A percentile compares a stretch with the other conserved stretches of the same genome.
These are phyloP conservation scores for Bombus fervidus DNA, from an alignment of 1,140 invertebrate species.

Conservation along the genomic window DNA sequence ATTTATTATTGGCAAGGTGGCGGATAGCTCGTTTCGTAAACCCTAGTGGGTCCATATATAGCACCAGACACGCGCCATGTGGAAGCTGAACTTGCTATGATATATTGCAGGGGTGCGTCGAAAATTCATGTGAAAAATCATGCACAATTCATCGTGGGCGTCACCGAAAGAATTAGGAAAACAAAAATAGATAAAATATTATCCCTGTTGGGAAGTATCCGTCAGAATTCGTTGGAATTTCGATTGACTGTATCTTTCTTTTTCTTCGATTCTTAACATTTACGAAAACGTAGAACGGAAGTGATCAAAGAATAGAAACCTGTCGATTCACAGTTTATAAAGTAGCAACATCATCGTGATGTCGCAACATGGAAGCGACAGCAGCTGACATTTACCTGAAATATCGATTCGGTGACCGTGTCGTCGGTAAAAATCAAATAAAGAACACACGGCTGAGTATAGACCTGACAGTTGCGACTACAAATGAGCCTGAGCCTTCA, in stretches of 20 bases:
- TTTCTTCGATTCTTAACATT: neutral
- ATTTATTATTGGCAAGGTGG: conserved; percentile 77
- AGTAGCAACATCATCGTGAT: conserved; percentile 50
- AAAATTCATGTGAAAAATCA: conserved; percentile 33
- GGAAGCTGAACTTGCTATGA: conserved; percentile 63
- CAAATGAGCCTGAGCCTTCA: conserved; percentile 64
- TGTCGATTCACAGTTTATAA: neutral
- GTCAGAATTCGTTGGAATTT: neutral
- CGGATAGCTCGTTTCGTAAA: conserved; percentile 62
- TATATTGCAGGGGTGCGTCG: conserved; percentile 56
- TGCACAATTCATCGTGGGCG: conserved; percentile 37
- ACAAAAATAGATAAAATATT: conserved; percentile 32
- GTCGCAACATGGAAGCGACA: conserved; percentile 1
- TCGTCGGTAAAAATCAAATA: conserved; percentile 62
- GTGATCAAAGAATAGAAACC: neutral
- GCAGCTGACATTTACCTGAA: conserved; percentile 61
- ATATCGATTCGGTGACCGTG: conserved; percentile 44
- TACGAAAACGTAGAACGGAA: neutral
- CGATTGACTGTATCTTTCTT: neutral
- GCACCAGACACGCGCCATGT: conserved; percentile 75
- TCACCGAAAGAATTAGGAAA: conserved; percentile 18
- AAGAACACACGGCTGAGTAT: conserved; percentile 27
- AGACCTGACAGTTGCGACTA: conserved; percentile 74
- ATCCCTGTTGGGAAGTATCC: neutral
- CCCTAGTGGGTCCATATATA: conserved; percentile 61